Percentiles rank a stretch among this genome's conserved stretches.
phyloP scores from a whole-genome alignment of 2,888 invertebrate genomes.

The Drosophila nigritarsus region DNA sequence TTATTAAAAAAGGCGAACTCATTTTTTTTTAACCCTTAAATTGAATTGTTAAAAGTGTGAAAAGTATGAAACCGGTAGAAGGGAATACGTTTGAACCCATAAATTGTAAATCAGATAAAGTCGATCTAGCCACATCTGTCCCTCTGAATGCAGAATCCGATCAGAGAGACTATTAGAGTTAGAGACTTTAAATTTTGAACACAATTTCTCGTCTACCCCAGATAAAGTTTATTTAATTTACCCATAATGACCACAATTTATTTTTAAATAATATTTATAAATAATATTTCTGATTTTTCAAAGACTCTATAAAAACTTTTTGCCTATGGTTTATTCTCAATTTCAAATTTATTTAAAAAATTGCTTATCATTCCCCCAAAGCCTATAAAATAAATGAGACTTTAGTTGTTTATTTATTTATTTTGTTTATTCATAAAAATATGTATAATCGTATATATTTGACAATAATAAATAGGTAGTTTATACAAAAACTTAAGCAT shows the following conservation, averaged over 20 bases:
- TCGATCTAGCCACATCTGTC: not conserved
- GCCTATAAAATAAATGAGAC: no score
- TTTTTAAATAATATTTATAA: no score
- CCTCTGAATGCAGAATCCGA: not conserved
- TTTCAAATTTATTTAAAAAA: no score
- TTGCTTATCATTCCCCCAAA: no score
- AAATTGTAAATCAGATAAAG: not conserved
- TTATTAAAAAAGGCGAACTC: not conserved
- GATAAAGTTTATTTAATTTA: not conserved
- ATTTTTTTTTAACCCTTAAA: not conserved
- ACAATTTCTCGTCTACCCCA: not conserved
- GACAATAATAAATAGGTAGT: slow-evolving; percentile 60
- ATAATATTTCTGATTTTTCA: not conserved
- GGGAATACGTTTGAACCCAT: not conserved
- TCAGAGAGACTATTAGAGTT: no score
- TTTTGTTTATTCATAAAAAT: slow-evolving; percentile 25
- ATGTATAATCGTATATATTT: slow-evolving; percentile 31
- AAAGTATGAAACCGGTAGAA: not conserved
- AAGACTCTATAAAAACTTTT: not conserved
- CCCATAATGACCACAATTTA: not conserved
- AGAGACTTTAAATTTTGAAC: not conserved
- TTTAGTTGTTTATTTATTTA: not conserved
- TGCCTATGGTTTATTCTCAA: no score
- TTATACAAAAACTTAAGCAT: slow-evolving; percentile 60
- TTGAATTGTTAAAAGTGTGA: not conserved